Evolutionary conservation across 2,888 invertebrate genomes (phyloP).

Genomic region (Drosophila cracens): DNA sequence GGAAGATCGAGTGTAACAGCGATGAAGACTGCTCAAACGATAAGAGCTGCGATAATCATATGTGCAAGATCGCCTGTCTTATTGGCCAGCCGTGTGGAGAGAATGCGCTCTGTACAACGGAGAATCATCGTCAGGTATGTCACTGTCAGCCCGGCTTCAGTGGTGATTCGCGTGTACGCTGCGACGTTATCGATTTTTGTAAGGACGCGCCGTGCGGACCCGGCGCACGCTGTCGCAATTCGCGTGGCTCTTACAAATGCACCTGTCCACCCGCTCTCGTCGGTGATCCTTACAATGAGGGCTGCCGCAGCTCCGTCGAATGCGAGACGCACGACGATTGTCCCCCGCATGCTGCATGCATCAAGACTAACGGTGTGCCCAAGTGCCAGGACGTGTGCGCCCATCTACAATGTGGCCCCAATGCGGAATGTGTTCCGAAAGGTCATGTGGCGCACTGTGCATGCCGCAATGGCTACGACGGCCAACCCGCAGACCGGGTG

Average conservation of each 20-base stretch:
- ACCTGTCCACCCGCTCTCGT: slow-evolving; percentile 91
- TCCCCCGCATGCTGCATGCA: slow-evolving; percentile 91
- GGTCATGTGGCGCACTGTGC: slow-evolving; percentile 92
- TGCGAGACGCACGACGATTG: slow-evolving; percentile 92
- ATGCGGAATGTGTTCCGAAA: slow-evolving; percentile 92
- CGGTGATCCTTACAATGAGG: slow-evolving; percentile 94
- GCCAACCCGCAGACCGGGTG: slow-evolving; percentile 89
- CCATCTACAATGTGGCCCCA: slow-evolving; percentile 91
- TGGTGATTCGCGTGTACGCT: slow-evolving; percentile 90
- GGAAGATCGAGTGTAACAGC: slow-evolving; percentile 90
- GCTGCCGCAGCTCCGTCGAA: slow-evolving; percentile 93
- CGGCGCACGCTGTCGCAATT: slow-evolving; percentile 92
- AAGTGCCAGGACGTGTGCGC: slow-evolving; percentile 95
- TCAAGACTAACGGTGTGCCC: slow-evolving; percentile 89
- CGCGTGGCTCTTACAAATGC: slow-evolving; percentile 92
- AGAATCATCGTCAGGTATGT: slow-evolving; percentile 91
- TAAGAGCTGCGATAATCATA: slow-evolving; percentile 92
- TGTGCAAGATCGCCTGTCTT: slow-evolving; percentile 94
- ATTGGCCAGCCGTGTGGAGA: slow-evolving; percentile 93
- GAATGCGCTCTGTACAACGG: slow-evolving; percentile 94
- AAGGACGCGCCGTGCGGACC: slow-evolving; percentile 91
- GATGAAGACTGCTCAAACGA: slow-evolving; percentile 92
- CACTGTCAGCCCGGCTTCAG: slow-evolving; percentile 95
- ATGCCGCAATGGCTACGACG: slow-evolving; percentile 92
- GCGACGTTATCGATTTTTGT: slow-evolving; percentile 92